Evolutionary conservation across 2,797 vertebrate genomes (phyloP).

Genomic region (Lagocephalus sceleratus): DNA sequence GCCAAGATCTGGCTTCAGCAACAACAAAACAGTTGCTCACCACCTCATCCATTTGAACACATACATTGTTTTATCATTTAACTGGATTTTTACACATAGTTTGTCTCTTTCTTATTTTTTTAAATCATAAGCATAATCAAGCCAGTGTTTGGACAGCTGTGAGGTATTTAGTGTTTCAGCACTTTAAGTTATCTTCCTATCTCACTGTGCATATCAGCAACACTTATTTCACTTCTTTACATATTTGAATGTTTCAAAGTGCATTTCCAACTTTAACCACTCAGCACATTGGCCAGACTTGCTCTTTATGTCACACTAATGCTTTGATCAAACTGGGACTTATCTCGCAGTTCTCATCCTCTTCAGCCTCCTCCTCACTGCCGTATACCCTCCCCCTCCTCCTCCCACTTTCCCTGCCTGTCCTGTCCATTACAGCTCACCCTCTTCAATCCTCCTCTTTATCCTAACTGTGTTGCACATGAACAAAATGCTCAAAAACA

Average conservation of each 20-base stretch:
- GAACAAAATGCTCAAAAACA: slow-evolving; percentile 6
- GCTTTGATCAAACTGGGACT: slow-evolving; percentile 61
- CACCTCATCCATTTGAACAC: no score
- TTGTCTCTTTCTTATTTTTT: slow-evolving; percentile 2
- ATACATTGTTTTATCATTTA: no score
- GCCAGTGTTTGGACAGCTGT: neutral
- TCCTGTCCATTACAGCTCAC: neutral
- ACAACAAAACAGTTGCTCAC: no score
- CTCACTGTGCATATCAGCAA: slow-evolving; percentile 5
- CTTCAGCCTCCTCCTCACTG: neutral
- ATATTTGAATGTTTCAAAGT: slow-evolving; percentile 34
- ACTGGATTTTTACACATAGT: slow-evolving; percentile 12
- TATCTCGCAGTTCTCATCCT: slow-evolving; percentile 49
- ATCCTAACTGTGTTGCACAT: neutral
- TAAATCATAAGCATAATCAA: neutral
- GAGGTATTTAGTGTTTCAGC: neutral
- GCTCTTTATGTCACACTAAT: slow-evolving; percentile 46
- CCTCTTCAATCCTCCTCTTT: neutral
- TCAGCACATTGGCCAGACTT: slow-evolving; percentile 46
- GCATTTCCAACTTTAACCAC: slow-evolving; percentile 27
- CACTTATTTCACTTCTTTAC: slow-evolving; percentile 13
- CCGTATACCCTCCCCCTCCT: neutral
- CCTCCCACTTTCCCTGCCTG: neutral
- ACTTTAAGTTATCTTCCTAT: neutral
- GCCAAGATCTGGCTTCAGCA: neutral